Percentiles rank a stretch among this genome's conserved stretches.
Evolutionary conservation across 2,888 invertebrate genomes (phyloP).

Genomic region (Mesopsocus fuscifrons): DNA sequence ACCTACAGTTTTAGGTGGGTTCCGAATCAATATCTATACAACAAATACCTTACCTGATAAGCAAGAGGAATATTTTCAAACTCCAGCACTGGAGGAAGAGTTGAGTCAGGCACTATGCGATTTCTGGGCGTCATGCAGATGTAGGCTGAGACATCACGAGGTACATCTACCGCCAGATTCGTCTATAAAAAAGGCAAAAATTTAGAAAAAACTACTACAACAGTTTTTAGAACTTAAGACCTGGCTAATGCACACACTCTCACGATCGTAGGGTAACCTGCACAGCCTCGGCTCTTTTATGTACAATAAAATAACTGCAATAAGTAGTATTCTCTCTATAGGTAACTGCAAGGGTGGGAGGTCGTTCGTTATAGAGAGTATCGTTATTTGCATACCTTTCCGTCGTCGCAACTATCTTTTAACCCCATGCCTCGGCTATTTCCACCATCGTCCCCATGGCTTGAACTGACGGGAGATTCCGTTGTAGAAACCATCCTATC

Average conservation of each 20-base stretch:
- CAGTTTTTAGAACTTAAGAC: too few species aligned
- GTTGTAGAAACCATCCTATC: not conserved
- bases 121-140: not conserved
- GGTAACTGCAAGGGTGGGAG: too few species aligned
- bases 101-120: not conserved
- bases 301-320: too few species aligned
- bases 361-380: not conserved
- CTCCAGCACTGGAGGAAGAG: not conserved
- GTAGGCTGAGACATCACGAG: not conserved
- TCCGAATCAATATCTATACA: too few species aligned
- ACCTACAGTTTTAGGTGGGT: too few species aligned
- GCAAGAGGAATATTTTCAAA: slow-evolving; percentile 1
- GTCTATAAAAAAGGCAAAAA: not conserved
- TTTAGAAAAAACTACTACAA: too few species aligned
- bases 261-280: too few species aligned
- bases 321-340: too few species aligned
- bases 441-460: too few species aligned
- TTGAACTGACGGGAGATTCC: not conserved
- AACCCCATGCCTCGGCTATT: slow-evolving; percentile 1
- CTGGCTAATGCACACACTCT: too few species aligned
- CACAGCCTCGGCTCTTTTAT: too few species aligned
- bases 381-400: not conserved
- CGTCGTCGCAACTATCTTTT: slow-evolving; percentile 3
- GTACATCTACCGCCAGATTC: not conserved
- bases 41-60: too few species aligned